phyloP scores from a whole-genome alignment of 2,113 vertebrate species.

The Emydura subglobosa region DNA sequence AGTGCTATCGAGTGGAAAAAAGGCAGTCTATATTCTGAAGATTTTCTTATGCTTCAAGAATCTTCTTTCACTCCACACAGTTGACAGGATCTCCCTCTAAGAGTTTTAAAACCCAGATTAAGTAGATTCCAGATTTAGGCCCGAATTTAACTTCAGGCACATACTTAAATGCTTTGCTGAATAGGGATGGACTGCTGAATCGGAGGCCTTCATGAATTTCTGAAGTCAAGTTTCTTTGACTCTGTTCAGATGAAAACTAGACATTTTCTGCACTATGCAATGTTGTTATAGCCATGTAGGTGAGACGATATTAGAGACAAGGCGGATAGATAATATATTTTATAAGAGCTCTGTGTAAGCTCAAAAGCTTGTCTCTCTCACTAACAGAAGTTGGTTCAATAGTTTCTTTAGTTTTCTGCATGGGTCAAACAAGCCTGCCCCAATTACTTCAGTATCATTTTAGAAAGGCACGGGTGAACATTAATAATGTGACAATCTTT shows the following conservation, averaged over 20 bases:
- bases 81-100: too few species aligned
- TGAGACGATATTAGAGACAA: not conserved
- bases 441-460: not conserved
- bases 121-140: not conserved
- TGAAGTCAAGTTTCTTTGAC: not conserved
- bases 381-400: not conserved
- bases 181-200: not conserved
- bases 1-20: not conserved
- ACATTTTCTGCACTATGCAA: not conserved
- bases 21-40: not conserved
- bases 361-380: not conserved
- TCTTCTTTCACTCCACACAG: not conserved
- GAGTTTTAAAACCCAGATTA: not conserved
- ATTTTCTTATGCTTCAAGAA: not conserved
- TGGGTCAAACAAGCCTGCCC: not conserved
- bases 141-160: not conserved
- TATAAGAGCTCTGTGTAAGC: not conserved
- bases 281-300: not conserved
- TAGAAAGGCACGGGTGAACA: not conserved
- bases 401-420: not conserved
- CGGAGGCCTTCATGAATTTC: not conserved
- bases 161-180: not conserved
- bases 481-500: accelerated
- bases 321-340: not conserved
- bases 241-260: not conserved